phyloP scores from a whole-genome alignment of 2,888 invertebrate genomes.

The Xanthia icteritia region DNA sequence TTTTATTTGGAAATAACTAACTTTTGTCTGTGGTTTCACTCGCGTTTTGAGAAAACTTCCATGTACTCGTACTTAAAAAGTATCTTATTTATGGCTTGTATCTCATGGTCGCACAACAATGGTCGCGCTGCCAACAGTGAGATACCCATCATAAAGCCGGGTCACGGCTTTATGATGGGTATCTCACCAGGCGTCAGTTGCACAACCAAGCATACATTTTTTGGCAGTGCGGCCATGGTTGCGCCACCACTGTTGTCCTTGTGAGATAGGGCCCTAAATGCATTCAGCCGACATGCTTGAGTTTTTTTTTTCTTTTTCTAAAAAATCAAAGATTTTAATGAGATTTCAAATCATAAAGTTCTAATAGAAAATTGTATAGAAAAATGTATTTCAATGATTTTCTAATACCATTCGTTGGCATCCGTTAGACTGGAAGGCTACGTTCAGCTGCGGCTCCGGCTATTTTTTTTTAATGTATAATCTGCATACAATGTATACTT shows the following conservation, averaged over 20 bases:
- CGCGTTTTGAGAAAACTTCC: background rate
- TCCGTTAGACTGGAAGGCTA: background rate
- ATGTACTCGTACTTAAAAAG: background rate
- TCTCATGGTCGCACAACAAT: background rate
- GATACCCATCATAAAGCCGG: no score
- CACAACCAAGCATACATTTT: background rate
- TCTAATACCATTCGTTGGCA: background rate
- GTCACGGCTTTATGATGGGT: background rate
- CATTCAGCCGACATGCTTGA: background rate
- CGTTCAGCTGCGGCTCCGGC: conserved; percentile 3
- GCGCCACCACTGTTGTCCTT: background rate
- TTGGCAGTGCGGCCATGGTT: background rate
- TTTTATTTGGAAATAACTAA: background rate
- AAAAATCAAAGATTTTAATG: background rate
- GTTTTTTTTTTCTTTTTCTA: background rate
- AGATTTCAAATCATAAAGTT: background rate
- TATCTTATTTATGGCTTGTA: background rate
- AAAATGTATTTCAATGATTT: background rate
- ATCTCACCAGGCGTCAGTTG: background rate
- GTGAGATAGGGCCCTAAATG: background rate
- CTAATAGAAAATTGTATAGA: background rate
- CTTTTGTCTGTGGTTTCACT: background rate
- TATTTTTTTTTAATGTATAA: conserved; percentile 66
- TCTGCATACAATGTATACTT: conserved; percentile 85
- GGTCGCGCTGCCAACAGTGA: background rate